phyloP scores from a whole-genome alignment of 2,888 invertebrate species.

The Odontothrips loti region DNA sequence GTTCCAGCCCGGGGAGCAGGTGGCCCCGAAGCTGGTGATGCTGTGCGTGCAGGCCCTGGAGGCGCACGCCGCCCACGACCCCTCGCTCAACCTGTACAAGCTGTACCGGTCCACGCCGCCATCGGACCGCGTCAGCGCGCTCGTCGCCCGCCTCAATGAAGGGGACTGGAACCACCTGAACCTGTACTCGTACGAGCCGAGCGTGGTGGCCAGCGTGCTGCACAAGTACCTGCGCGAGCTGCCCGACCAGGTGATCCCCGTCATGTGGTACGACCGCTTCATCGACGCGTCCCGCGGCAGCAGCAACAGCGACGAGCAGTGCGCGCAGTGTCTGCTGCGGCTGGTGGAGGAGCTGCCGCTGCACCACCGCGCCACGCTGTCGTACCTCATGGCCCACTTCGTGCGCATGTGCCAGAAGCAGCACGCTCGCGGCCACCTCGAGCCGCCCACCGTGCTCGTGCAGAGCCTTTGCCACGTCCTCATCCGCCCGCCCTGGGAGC shows the following conservation, averaged over 20 bases:
- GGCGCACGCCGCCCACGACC: conserved; percentile 50
- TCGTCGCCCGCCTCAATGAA: conserved; percentile 54
- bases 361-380: conserved; percentile 59
- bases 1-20: conserved; percentile 53
- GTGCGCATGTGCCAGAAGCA: conserved; percentile 67
- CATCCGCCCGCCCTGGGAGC: conserved; percentile 70
- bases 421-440: conserved; percentile 58
- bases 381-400: conserved; percentile 65
- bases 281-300: conserved; percentile 54
- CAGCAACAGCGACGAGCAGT: conserved; percentile 55
- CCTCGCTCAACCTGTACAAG: conserved; percentile 59
- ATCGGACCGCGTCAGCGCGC: conserved; percentile 56
- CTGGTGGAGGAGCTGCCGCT: conserved; percentile 59
- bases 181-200: conserved; percentile 36
- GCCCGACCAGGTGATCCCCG: conserved; percentile 71
- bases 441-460: conserved; percentile 62
- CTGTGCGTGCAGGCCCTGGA: conserved; percentile 61
- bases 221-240: conserved; percentile 69
- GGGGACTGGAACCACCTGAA: conserved; percentile 41
- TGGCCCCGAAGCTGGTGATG: conserved; percentile 59
- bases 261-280: conserved; percentile 67
- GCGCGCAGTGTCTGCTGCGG: conserved; percentile 52
- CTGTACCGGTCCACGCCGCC: conserved; percentile 61
- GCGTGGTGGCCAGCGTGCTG: conserved; percentile 56
- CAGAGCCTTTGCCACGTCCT: conserved; percentile 70